Percentiles rank a stretch among this genome's conserved stretches.
These are phyloP conservation scores for Agrypnia vestita DNA, from an alignment of 1,140 invertebrate genomes.

Conservation along the genomic window DNA sequence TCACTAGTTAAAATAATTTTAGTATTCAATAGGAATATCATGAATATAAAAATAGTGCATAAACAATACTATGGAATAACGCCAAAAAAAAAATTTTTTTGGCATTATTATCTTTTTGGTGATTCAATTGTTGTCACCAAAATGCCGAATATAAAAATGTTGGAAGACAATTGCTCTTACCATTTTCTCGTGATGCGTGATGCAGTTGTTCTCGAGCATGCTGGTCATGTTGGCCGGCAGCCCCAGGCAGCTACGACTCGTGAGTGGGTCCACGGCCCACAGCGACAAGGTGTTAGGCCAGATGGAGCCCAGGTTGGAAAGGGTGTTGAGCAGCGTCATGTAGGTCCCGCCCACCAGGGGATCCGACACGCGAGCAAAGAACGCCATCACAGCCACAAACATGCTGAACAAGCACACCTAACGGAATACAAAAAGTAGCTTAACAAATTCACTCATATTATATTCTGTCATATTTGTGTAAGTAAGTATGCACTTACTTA, in stretches of 20 bases:
- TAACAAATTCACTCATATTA: too few species aligned
- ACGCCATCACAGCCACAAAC: slow-evolving; percentile 82
- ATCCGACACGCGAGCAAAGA: slow-evolving; percentile 87
- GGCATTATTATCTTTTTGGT: too few species aligned
- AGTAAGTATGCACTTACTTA: too few species aligned
- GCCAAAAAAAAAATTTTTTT: too few species aligned
- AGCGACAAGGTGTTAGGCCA: slow-evolving; percentile 96
- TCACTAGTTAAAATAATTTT: too few species aligned
- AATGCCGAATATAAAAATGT: background rate
- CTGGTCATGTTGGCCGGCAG: slow-evolving; percentile 61
- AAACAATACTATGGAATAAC: background rate
- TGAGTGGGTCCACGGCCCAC: slow-evolving; percentile 93
- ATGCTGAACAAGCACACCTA: slow-evolving; percentile 79
- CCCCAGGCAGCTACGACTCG: slow-evolving; percentile 80
- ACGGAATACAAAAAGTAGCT: too few species aligned
- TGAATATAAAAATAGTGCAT: background rate
- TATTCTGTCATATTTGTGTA: too few species aligned
- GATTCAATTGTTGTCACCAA: background rate
- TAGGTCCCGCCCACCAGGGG: slow-evolving; percentile 97
- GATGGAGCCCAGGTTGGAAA: slow-evolving; percentile 96
- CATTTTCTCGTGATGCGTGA: slow-evolving; percentile 65
- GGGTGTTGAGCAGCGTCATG: slow-evolving; percentile 98
- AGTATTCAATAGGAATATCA: background rate
- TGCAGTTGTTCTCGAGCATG: slow-evolving; percentile 67
- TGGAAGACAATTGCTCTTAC: slow-evolving; percentile 55